A percentile compares a stretch with the other conserved stretches of the same genome.
phyloP scores from a whole-genome alignment of 2,113 vertebrate species.

The Phyllostomus hastatus region DNA sequence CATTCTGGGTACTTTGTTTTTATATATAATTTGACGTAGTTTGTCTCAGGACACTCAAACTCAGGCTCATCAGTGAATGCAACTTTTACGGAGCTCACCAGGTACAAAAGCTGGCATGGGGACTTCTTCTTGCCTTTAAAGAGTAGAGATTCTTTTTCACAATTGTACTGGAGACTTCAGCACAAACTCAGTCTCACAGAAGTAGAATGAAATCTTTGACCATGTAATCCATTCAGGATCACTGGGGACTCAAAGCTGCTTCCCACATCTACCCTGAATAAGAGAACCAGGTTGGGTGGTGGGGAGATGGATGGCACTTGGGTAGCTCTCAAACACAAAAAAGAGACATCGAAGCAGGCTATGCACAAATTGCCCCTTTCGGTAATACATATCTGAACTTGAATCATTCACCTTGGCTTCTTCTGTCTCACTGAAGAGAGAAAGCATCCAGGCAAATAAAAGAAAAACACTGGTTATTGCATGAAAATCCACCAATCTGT shows the following conservation, averaged over 20 bases:
- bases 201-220: constrained; percentile 34
- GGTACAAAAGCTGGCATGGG: constrained; percentile 31
- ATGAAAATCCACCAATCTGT: not conserved
- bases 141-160: constrained; percentile 38
- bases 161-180: constrained; percentile 23
- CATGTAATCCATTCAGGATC: not conserved
- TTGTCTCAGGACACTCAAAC: constrained; percentile 69
- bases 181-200: constrained; percentile 36
- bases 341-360: not conserved
- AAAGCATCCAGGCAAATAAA: not conserved
- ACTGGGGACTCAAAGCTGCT: not conserved
- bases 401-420: fast-evolving
- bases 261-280: not conserved
- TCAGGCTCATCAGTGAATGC: constrained; percentile 29
- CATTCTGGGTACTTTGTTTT: constrained; percentile 43
- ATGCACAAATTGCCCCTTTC: not conserved
- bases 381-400: not conserved
- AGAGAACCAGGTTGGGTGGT: not conserved
- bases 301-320: not conserved
- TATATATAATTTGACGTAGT: constrained; percentile 49
- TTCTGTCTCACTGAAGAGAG: not conserved
- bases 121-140: constrained; percentile 63
- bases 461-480: not conserved
- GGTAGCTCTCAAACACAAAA: not conserved
- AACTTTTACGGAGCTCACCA: constrained; percentile 43